These are phyloP conservation scores for Channallabes apus DNA, from an alignment of 2,797 vertebrate genomes.

Conservation along the genomic window DNA sequence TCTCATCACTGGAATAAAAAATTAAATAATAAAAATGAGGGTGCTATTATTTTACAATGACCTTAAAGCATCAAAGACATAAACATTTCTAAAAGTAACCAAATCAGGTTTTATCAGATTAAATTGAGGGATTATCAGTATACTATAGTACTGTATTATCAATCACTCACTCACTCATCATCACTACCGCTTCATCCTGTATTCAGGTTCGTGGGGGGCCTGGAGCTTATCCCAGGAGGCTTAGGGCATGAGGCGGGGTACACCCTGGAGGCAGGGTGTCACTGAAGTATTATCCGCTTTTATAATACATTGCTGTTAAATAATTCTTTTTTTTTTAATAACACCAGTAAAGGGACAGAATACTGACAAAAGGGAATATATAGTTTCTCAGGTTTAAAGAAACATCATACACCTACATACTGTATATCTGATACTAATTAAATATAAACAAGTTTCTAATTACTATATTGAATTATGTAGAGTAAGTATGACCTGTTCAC, in stretches of 20 bases:
- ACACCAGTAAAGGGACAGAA: too few species aligned
- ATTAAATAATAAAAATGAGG: constrained; percentile 38
- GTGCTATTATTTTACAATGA: constrained; percentile 50
- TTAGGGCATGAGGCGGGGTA: too few species aligned
- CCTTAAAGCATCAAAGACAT: not conserved
- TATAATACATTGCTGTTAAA: too few species aligned
- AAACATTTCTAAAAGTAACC: not conserved
- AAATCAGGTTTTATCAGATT: not conserved
- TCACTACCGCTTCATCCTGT: too few species aligned
- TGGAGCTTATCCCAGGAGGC: too few species aligned
- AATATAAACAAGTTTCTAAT: not conserved
- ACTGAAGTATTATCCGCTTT: too few species aligned
- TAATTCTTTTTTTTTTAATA: not conserved
- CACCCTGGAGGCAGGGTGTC: too few species aligned
- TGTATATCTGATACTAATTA: not conserved
- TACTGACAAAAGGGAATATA: not conserved
- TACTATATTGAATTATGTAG: not conserved
- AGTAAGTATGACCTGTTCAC: not conserved
- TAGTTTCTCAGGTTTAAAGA: not conserved
- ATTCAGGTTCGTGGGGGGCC: too few species aligned
- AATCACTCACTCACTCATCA: too few species aligned
- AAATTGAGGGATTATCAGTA: too few species aligned
- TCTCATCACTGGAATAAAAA: constrained; percentile 27
- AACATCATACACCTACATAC: not conserved
- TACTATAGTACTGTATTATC: too few species aligned